phyloP scores from a whole-genome alignment of 2,888 invertebrate genomes.

The Anorthoa munda region DNA sequence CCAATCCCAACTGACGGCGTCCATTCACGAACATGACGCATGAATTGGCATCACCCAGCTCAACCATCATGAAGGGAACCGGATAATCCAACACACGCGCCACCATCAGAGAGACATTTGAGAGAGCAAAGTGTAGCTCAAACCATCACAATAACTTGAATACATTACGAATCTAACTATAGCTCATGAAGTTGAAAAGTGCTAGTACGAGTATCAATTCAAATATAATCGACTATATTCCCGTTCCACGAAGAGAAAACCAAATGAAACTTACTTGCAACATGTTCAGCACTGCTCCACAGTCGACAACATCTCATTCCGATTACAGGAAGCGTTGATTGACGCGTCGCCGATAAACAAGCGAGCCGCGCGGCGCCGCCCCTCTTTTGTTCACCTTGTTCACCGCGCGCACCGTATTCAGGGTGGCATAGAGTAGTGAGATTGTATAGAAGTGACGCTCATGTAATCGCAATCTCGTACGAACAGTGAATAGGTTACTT shows the following conservation, averaged over 20 bases:
- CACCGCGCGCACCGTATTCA: slow-evolving; percentile 47
- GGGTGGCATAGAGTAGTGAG: slow-evolving; percentile 16
- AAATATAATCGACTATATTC: neutral
- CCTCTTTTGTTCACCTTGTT: slow-evolving; percentile 62
- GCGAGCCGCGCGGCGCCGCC: slow-evolving; percentile 76
- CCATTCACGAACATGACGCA: too few species aligned
- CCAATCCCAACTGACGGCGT: too few species aligned
- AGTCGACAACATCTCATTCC: slow-evolving; percentile 45
- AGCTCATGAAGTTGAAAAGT: neutral
- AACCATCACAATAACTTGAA: too few species aligned
- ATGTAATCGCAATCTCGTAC: too few species aligned
- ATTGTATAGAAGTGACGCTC: slow-evolving; percentile 4
- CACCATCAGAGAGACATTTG: too few species aligned
- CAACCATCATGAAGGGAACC: too few species aligned
- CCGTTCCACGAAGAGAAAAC: slow-evolving; percentile 4
- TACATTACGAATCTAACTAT: too few species aligned
- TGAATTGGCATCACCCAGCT: too few species aligned
- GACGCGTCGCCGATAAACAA: slow-evolving; percentile 80
- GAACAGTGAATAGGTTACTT: too few species aligned
- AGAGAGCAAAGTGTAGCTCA: too few species aligned
- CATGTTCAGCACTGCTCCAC: slow-evolving; percentile 28
- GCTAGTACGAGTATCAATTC: slow-evolving; percentile 1
- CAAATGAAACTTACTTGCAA: slow-evolving; percentile 36
- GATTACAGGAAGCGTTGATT: slow-evolving; percentile 78
- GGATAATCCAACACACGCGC: too few species aligned